Percentiles rank a stretch among this genome's conserved stretches.
phyloP scores from a whole-genome alignment of 1,140 invertebrate species.

The Muscidifurax raptorellus region DNA sequence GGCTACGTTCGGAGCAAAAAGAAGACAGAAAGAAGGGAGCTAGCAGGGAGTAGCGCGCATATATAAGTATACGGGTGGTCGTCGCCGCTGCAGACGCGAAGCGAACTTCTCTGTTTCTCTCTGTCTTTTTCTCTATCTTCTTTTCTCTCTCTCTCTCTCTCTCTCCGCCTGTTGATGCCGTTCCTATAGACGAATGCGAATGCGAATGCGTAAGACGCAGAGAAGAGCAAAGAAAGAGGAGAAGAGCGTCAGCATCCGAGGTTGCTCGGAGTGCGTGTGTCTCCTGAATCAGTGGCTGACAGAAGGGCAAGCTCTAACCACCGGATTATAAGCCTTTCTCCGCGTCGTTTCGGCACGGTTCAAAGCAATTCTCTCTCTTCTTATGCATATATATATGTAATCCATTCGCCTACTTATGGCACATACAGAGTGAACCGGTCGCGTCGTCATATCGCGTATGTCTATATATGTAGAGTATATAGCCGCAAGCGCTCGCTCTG shows the following conservation, averaged over 20 bases:
- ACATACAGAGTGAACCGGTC: no score
- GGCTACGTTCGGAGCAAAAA: background rate
- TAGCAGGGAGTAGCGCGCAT: background rate
- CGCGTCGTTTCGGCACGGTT: background rate
- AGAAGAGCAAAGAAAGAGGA: constrained; percentile 54
- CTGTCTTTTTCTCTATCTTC: constrained; percentile 53
- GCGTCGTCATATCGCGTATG: no score
- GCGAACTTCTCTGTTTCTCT: constrained; percentile 36
- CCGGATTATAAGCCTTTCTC: background rate
- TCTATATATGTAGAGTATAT: no score
- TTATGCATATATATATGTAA: no score
- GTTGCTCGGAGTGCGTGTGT: constrained; percentile 59
- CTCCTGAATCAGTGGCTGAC: constrained; percentile 75
- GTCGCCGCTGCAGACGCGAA: constrained; percentile 25
- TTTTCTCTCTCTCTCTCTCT: constrained; percentile 36
- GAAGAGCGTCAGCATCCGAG: background rate
- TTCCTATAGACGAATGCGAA: constrained; percentile 39
- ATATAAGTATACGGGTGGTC: constrained; percentile 41
- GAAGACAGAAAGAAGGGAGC: constrained; percentile 5
- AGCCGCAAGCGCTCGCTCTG: no score
- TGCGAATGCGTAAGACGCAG: constrained; percentile 71
- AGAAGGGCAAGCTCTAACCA: constrained; percentile 70
- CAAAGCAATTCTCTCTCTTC: no score
- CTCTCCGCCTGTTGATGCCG: background rate
- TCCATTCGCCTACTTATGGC: no score